A percentile compares a stretch with the other conserved stretches of the same genome.
Conservation (phyloP, 1,140 invertebrate species). For the Potamilus streckersoni region DNA sequence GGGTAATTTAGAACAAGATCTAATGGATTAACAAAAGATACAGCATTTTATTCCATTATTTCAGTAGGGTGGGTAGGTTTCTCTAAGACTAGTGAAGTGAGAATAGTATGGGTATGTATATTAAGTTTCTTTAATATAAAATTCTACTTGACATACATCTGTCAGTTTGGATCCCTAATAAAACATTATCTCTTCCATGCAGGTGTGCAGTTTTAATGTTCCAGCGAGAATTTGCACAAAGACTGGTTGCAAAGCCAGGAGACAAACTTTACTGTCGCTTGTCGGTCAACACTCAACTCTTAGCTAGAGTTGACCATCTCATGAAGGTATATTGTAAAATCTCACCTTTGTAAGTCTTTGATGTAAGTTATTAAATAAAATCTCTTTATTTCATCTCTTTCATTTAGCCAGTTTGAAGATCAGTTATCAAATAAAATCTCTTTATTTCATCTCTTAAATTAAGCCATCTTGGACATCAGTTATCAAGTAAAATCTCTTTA, state of each 20-base stretch:
- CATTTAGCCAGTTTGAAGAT: neutral
- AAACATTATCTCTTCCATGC: conserved; percentile 62
- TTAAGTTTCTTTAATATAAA: too few species aligned
- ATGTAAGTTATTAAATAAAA: neutral
- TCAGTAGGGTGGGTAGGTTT: too few species aligned
- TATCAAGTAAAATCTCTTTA: too few species aligned
- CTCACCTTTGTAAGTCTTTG: conserved; percentile 11
- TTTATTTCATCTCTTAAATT: too few species aligned
- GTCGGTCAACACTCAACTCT: conserved; percentile 95
- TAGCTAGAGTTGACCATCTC: conserved; percentile 94
- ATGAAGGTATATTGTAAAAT: conserved; percentile 84
- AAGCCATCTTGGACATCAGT: too few species aligned
- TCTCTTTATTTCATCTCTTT: neutral
- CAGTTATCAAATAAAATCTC: neutral
- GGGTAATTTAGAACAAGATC: too few species aligned
- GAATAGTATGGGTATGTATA: too few species aligned
- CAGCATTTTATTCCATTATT: too few species aligned
- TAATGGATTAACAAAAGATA: too few species aligned
- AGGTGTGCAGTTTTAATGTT: conserved; percentile 99
- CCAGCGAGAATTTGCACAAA: conserved; percentile 97
- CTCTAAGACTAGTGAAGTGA: too few species aligned
- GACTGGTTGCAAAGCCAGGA: conserved; percentile 96
- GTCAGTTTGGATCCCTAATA: too few species aligned
- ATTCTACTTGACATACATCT: too few species aligned
- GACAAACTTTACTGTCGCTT: conserved; percentile 98